These are phyloP conservation scores for Ectemnius lituratus DNA, from an alignment of 2,888 invertebrate genomes.

Conservation along the genomic window DNA sequence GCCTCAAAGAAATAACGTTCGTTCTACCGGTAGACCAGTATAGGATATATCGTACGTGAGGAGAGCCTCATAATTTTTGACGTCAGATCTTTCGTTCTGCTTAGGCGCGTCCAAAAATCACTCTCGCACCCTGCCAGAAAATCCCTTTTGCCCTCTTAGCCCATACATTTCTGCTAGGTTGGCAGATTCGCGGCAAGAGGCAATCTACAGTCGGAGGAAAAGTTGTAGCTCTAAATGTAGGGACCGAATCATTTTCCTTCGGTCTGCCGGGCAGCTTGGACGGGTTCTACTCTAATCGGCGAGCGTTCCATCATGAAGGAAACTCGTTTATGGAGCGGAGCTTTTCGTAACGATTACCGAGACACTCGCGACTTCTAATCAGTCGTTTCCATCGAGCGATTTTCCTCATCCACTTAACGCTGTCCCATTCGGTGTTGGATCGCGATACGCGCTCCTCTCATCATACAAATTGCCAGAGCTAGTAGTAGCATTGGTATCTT, in stretches of 20 bases:
- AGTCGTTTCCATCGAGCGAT: neutral
- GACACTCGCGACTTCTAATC: too few relatives aligned
- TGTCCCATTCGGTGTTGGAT: neutral
- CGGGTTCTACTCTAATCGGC: neutral
- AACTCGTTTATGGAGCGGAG: neutral
- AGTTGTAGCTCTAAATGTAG: neutral
- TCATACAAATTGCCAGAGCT: neutral
- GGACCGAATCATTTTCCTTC: too few relatives aligned
- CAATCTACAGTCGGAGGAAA: neutral
- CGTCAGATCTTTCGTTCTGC: neutral
- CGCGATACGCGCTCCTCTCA: neutral
- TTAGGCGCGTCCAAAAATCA: constrained; percentile 2
- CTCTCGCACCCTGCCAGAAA: neutral
- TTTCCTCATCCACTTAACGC: constrained; percentile 4
- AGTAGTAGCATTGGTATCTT: neutral
- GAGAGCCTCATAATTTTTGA: neutral
- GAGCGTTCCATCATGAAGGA: neutral
- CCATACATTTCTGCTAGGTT: neutral
- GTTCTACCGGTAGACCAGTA: neutral
- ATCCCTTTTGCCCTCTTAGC: neutral
- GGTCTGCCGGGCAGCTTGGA: too few relatives aligned
- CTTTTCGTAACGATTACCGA: neutral
- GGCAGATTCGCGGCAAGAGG: neutral
- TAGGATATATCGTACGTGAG: too few relatives aligned
- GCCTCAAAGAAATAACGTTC: neutral